Evolutionary conservation across 2,113 vertebrate genomes (phyloP).

Genomic region (Labrus mixtus): DNA sequence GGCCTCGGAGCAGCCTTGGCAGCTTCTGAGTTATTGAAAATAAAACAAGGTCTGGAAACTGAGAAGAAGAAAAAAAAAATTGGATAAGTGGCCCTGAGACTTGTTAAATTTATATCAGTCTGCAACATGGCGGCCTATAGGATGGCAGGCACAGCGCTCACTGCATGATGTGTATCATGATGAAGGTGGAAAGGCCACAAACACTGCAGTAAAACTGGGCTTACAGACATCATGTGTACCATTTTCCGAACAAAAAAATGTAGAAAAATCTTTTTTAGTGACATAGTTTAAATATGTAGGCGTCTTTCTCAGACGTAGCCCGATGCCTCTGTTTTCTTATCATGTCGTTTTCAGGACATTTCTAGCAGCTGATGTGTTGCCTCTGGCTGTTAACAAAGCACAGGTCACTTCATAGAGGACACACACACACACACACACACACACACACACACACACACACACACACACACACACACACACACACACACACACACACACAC

Average conservation of each 20-base stretch:
- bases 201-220: background rate
- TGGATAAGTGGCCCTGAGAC: conserved; percentile 10
- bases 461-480: too few species aligned
- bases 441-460: too few species aligned
- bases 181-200: background rate
- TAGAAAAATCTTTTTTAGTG: background rate
- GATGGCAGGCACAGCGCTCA: background rate
- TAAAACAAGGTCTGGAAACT: conserved; percentile 30
- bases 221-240: background rate
- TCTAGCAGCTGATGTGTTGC: too few species aligned
- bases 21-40: conserved; percentile 27
- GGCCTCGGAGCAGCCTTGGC: conserved; percentile 19
- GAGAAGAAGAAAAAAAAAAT: conserved; percentile 18
- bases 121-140: background rate
- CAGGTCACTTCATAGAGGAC: too few species aligned
- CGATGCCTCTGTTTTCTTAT: too few species aligned
- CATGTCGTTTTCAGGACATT: too few species aligned
- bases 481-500: too few species aligned
- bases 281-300: background rate
- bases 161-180: background rate
- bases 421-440: too few species aligned
- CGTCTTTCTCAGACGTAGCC: background rate
- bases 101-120: conserved; percentile 31
- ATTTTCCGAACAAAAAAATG: too few species aligned
- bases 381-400: too few species aligned